Percentiles rank a stretch among this genome's conserved stretches.
phyloP scores from a whole-genome alignment of 1,140 invertebrate species.

The Drosophila serrata region DNA sequence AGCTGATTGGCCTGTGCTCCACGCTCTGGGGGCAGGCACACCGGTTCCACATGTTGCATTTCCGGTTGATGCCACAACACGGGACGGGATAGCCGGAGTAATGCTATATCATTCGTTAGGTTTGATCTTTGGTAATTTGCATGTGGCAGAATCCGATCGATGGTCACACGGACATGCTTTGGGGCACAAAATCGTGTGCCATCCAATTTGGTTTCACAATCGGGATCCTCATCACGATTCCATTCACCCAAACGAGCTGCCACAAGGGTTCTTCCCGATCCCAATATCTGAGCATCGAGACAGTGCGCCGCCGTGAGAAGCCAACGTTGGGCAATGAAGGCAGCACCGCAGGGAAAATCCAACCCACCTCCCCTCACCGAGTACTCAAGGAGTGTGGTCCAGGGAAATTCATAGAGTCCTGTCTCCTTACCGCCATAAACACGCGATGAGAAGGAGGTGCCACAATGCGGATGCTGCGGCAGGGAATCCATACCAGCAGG shows the following conservation, averaged over 20 bases:
- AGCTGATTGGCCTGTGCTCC: conserved; percentile 79
- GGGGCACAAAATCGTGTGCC: conserved; percentile 85
- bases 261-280: conserved; percentile 83
- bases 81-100: conserved; percentile 88
- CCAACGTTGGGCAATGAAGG: conserved; percentile 86
- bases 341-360: conserved; percentile 86
- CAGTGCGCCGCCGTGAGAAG: conserved; percentile 87
- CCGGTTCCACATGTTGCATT: conserved; percentile 86
- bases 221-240: conserved; percentile 61
- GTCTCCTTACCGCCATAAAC: conserved; percentile 48
- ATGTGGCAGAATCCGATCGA: conserved; percentile 85
- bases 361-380: neutral
- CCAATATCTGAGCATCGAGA: conserved; percentile 85
- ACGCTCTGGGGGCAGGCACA: conserved; percentile 90
- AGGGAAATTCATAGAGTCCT: conserved; percentile 63
- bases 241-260: conserved; percentile 81
- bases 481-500: conserved; percentile 26
- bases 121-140: conserved; percentile 34
- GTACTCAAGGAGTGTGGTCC: conserved; percentile 69
- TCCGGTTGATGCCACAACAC: conserved; percentile 79
- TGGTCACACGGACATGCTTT: conserved; percentile 86
- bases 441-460: conserved; percentile 41
- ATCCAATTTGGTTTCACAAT: conserved; percentile 54
- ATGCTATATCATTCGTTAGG: conserved; percentile 89
- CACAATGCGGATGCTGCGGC: conserved; percentile 61